phyloP scores from a whole-genome alignment of 2,797 vertebrate genomes.

The Podargus strigoides region DNA sequence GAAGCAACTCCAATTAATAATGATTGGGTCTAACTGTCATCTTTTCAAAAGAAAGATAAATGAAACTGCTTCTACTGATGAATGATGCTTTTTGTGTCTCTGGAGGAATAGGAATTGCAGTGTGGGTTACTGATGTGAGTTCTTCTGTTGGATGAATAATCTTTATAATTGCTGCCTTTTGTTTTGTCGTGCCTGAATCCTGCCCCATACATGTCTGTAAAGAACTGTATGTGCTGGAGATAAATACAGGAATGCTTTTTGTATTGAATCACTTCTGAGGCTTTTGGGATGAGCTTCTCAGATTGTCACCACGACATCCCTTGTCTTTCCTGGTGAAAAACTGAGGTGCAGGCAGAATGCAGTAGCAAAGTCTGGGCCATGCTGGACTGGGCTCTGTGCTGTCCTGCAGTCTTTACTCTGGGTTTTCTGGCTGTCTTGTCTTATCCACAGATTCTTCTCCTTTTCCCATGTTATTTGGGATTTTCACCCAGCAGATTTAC shows the following conservation, averaged over 20 bases:
- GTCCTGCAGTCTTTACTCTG: fast-evolving
- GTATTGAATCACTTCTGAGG: not conserved
- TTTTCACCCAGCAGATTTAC: not conserved
- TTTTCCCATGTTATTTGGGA: not conserved
- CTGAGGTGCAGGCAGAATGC: not conserved
- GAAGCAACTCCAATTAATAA: not conserved
- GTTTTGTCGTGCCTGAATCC: not conserved
- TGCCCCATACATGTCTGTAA: not conserved
- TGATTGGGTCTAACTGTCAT: not conserved
- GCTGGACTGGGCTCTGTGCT: not conserved
- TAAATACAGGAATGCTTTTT: not conserved
- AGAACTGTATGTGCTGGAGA: not conserved
- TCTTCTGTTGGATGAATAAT: not conserved
- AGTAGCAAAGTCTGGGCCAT: not conserved
- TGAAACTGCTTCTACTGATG: not conserved
- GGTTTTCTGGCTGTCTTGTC: not conserved
- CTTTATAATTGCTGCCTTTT: not conserved
- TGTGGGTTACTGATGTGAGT: not conserved
- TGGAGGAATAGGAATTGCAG: not conserved
- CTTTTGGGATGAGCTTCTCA: not conserved
- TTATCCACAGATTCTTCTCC: not conserved
- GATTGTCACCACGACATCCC: not conserved
- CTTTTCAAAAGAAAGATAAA: not conserved
- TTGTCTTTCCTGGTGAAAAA: not conserved
- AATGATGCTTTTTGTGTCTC: not conserved